phyloP scores from a whole-genome alignment of 2,797 vertebrate genomes.

The Numenius phaeopus region DNA sequence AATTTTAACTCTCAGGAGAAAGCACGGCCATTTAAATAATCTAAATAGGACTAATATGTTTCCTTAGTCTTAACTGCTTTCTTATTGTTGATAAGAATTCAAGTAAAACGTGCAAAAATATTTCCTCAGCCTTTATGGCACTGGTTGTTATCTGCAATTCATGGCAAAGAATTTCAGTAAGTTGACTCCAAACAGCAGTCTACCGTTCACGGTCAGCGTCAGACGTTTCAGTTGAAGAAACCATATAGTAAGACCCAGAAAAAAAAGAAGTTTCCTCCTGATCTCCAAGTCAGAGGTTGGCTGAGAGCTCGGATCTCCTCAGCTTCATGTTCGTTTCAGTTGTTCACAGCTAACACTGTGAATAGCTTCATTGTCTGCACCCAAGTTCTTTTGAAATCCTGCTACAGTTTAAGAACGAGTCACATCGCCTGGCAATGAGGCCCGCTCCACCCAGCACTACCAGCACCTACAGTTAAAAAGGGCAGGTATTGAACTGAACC shows the following conservation, averaged over 20 bases:
- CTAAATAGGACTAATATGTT: conserved; percentile 35
- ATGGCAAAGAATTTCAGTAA: neutral
- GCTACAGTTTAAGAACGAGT: neutral
- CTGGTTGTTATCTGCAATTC: neutral
- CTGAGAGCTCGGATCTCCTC: neutral
- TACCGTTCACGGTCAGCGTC: neutral
- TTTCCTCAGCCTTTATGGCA: neutral
- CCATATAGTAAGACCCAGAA: neutral
- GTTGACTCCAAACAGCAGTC: neutral
- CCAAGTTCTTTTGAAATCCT: neutral
- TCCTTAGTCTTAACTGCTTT: neutral
- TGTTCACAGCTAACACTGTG: neutral
- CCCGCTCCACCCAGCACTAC: fast-evolving
- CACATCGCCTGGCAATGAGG: neutral
- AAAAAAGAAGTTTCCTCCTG: neutral
- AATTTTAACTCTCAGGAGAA: conserved; percentile 41
- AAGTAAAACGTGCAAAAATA: neutral
- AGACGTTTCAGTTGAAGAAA: neutral
- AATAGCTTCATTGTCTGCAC: neutral
- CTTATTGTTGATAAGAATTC: neutral
- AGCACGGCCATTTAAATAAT: conserved; percentile 26
- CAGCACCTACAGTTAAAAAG: neutral
- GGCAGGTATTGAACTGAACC: neutral
- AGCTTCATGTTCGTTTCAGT: neutral
- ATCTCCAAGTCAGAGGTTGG: neutral